Evolutionary conservation across 2,888 invertebrate species (phyloP).

Genomic region (Poecilobothrus nobilitatus): DNA sequence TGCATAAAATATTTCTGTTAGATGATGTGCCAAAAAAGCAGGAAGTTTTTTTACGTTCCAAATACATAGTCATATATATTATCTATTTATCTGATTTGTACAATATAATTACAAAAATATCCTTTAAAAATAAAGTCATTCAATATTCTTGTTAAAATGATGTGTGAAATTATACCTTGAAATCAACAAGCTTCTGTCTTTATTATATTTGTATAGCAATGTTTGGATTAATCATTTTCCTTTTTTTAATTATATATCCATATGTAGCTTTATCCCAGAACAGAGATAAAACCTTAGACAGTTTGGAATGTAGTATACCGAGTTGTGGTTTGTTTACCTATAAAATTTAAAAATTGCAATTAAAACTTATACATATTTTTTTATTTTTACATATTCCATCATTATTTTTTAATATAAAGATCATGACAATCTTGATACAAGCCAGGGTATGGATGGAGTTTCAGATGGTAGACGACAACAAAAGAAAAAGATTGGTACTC

Average conservation of each 20-base stretch:
- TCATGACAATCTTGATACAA: conserved; percentile 10
- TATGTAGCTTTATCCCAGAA: conserved; percentile 52
- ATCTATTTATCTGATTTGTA: too few species aligned
- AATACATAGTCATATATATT: too few species aligned
- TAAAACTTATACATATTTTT: neutral
- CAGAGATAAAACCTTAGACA: conserved; percentile 49
- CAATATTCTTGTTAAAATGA: too few species aligned
- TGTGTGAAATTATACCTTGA: too few species aligned
- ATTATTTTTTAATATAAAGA: neutral
- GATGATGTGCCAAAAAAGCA: too few species aligned
- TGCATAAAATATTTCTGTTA: too few species aligned
- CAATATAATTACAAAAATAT: too few species aligned
- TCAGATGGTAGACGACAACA: conserved; percentile 50
- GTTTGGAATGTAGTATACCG: conserved; percentile 23
- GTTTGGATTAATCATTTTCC: neutral
- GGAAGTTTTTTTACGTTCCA: too few species aligned
- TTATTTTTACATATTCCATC: neutral
- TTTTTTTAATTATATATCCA: neutral
- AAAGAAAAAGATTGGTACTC: conserved; percentile 39
- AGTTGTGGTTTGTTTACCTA: conserved; percentile 18
- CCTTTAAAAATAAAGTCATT: too few species aligned
- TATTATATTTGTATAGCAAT: neutral
- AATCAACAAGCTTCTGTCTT: neutral
- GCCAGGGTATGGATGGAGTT: conserved; percentile 42
- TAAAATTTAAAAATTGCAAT: neutral